phyloP scores from a whole-genome alignment of 1,140 invertebrate species.

The Penaeus indicus region DNA sequence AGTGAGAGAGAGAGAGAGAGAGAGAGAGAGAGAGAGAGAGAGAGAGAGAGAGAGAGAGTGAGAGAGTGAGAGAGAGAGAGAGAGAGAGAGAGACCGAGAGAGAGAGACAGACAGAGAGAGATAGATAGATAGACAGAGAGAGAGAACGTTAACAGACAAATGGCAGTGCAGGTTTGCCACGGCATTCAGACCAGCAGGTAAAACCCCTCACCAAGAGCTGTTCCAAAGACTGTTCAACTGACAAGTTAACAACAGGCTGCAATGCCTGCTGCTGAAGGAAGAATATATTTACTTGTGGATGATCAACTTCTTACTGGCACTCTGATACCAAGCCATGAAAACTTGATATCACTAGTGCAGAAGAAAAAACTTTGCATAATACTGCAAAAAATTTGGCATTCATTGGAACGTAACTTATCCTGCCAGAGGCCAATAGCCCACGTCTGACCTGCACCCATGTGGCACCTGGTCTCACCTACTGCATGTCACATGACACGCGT shows the following conservation, averaged over 20 bases:
- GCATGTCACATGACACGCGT: not conserved
- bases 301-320: no score
- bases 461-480: slow-evolving; percentile 28
- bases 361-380: not conserved
- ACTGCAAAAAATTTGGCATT: not conserved
- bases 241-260: not conserved
- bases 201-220: not conserved
- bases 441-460: slow-evolving; percentile 33
- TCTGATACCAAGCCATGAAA: no score
- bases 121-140: not conserved
- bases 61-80: no score
- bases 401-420: not conserved
- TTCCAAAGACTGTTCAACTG: not conserved
- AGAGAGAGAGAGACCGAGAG: no score
- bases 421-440: not conserved
- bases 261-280: not conserved
- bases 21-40: no score
- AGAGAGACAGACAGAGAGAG: no score
- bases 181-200: slow-evolving; percentile 7
- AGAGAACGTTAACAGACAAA: slow-evolving; percentile 9
- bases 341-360: no score
- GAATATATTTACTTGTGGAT: no score
- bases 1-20: no score
- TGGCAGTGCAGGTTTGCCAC: slow-evolving; percentile 25
- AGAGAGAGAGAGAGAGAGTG: no score